A percentile compares a stretch with the other conserved stretches of the same genome.
Evolutionary conservation across 2,113 vertebrate genomes (phyloP).

Genomic region (Brachyhypopomus occidentalis): DNA sequence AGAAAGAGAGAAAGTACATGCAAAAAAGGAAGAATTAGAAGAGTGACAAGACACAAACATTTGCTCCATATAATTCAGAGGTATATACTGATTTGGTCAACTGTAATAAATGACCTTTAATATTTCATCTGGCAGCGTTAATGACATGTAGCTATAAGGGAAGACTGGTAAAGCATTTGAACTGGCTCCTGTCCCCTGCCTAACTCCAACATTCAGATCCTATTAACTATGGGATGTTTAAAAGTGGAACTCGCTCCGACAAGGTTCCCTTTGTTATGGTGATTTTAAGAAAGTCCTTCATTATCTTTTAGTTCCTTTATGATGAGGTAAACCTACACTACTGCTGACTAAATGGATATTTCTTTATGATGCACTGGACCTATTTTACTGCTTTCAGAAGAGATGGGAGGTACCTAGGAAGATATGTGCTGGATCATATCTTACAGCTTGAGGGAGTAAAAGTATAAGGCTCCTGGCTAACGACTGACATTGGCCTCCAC

Average conservation of each 20-base stretch:
- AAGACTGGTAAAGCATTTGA: background rate
- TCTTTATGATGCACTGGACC: background rate
- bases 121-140: background rate
- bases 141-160: background rate
- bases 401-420: background rate
- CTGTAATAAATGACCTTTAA: no score
- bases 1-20: background rate
- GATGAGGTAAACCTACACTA: background rate
- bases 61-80: background rate
- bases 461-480: background rate
- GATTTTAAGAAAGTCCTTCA: background rate
- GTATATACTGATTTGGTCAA: background rate
- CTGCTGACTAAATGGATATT: background rate
- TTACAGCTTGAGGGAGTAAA: background rate
- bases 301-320: background rate
- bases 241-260: background rate
- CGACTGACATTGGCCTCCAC: background rate
- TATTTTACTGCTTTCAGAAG: background rate
- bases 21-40: background rate
- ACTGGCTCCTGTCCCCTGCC: background rate
- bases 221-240: background rate
- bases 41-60: background rate
- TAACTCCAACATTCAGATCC: no score
- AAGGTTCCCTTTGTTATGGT: background rate
- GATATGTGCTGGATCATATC: background rate